A percentile compares a stretch with the other conserved stretches of the same genome.
phyloP scores from a whole-genome alignment of 2,113 vertebrate genomes.

The Otis tarda region DNA sequence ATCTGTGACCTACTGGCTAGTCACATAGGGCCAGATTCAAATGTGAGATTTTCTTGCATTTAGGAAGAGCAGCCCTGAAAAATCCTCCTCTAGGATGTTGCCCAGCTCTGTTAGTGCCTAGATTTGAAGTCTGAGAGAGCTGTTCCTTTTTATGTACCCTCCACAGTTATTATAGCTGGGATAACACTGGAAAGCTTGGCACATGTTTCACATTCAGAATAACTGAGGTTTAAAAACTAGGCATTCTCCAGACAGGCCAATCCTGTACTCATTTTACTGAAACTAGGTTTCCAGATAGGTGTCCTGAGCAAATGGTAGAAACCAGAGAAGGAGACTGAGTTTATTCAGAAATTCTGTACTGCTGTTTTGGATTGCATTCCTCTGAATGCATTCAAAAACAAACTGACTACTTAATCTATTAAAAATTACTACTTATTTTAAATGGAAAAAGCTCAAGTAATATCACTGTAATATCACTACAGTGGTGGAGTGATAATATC shows the following conservation, averaged over 20 bases:
- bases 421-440: neutral
- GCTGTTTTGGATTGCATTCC: neutral
- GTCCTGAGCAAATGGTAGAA: neutral
- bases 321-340: neutral
- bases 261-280: neutral
- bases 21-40: neutral
- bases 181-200: neutral
- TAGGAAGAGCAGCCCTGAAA: neutral
- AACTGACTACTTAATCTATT: neutral
- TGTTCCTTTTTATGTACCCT: neutral
- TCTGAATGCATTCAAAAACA: neutral
- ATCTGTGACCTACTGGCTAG: neutral
- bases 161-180: neutral
- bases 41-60: neutral
- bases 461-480: neutral
- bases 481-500: neutral
- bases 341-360: neutral
- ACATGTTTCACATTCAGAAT: neutral
- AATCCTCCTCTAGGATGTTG: neutral
- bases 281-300: neutral
- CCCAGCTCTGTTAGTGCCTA: neutral
- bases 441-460: neutral
- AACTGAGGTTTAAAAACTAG: neutral
- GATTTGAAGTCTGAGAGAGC: neutral
- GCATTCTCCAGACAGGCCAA: neutral